These are phyloP conservation scores for Hiodon alosoides DNA, from an alignment of 2,113 vertebrate genomes.

Conservation along the genomic window DNA sequence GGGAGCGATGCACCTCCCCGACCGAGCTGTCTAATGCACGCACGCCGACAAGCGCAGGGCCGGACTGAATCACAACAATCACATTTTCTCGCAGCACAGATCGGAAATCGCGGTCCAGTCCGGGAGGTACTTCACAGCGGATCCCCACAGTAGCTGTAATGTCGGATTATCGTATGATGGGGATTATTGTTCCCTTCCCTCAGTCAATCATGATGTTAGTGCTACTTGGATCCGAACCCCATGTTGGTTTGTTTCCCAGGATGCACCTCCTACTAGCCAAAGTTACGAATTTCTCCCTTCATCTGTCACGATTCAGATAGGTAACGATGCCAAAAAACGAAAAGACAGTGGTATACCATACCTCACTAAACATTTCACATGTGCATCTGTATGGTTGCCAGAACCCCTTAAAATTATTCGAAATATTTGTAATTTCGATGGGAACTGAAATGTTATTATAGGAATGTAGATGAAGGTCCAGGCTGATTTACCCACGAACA, in stretches of 20 bases:
- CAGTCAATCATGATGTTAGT: slow-evolving; percentile 23
- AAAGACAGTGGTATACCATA: too few species aligned
- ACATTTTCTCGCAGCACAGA: slow-evolving; percentile 36
- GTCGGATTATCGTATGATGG: slow-evolving; percentile 27
- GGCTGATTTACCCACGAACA: too few species aligned
- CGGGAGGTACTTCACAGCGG: slow-evolving; percentile 24
- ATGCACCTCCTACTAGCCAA: slow-evolving; percentile 61
- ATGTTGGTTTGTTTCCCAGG: slow-evolving; percentile 73
- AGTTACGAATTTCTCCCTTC: slow-evolving; percentile 33
- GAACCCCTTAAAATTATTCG: too few species aligned
- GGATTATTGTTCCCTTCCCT: slow-evolving; percentile 37
- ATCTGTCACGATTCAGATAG: too few species aligned
- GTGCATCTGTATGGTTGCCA: too few species aligned
- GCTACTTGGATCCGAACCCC: slow-evolving; percentile 57
- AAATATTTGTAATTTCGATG: too few species aligned
- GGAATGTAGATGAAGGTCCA: too few species aligned
- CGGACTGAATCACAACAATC: slow-evolving; percentile 25
- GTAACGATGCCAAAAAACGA: too few species aligned
- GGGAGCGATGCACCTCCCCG: slow-evolving; percentile 50
- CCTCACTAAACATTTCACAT: too few species aligned
- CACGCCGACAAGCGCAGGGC: slow-evolving; percentile 55
- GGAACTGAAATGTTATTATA: too few species aligned
- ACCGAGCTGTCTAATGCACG: slow-evolving; percentile 54
- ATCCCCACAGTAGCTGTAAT: slow-evolving; percentile 27
- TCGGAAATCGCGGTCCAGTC: slow-evolving; percentile 6